A percentile compares a stretch with the other conserved stretches of the same genome.
Evolutionary conservation across 2,888 invertebrate species (phyloP).

Genomic region (Blomia tropicalis): DNA sequence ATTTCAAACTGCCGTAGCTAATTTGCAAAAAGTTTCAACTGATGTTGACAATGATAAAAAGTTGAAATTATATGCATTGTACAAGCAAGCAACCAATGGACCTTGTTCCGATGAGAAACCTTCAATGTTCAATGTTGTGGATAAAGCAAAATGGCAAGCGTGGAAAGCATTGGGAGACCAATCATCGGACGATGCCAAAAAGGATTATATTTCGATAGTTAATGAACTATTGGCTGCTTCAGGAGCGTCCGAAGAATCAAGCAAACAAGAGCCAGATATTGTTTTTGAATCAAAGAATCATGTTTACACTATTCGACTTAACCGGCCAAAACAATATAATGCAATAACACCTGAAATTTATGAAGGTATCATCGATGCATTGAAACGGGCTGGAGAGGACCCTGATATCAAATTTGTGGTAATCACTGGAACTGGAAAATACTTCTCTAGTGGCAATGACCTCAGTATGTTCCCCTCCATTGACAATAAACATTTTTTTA

Average conservation of each 20-base stretch:
- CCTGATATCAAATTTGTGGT: constrained; percentile 39
- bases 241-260: background rate
- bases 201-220: constrained; percentile 40
- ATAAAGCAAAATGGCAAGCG: constrained; percentile 44
- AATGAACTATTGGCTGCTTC: constrained; percentile 33
- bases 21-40: constrained; percentile 35
- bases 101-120: constrained; percentile 40
- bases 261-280: constrained; percentile 11
- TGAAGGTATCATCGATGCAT: constrained; percentile 25
- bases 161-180: constrained; percentile 41
- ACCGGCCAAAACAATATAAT: constrained; percentile 56
- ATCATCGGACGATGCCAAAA: constrained; percentile 42
- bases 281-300: constrained; percentile 15
- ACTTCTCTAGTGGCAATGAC: constrained; percentile 73
- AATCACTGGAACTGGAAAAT: constrained; percentile 52
- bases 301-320: constrained; percentile 44
- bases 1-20: constrained; percentile 36
- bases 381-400: constrained; percentile 53
- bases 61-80: constrained; percentile 42
- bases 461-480: constrained; percentile 38
- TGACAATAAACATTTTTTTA: background rate
- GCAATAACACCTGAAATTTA: constrained; percentile 43
- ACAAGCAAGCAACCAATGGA: constrained; percentile 42
- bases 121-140: constrained; percentile 43
- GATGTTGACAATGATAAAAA: constrained; percentile 41